Percentiles rank a stretch among this genome's conserved stretches.
phyloP scores from a whole-genome alignment of 92 coral and sea anemone species.

The Zoanthus solanderi region DNA sequence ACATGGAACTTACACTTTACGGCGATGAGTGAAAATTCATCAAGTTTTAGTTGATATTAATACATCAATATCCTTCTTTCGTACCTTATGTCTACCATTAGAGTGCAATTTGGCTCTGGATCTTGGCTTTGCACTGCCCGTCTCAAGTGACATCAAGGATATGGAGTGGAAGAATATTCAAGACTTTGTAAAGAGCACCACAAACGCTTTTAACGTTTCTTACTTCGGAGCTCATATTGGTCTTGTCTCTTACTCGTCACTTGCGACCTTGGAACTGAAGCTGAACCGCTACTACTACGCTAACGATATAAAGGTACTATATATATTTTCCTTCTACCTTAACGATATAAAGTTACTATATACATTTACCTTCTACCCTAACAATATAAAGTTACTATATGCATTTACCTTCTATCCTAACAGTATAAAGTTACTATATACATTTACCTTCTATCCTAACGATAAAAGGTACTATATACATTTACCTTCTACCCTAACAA shows the following conservation, averaged over 20 bases:
- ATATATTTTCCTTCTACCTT: not conserved
- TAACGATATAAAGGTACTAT: constrained; percentile 69
- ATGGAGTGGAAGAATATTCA: constrained; percentile 89
- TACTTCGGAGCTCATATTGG: constrained; percentile 95
- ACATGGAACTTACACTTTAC: not conserved
- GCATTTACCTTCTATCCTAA: too few species aligned
- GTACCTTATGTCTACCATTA: constrained; percentile 1
- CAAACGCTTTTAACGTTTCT: constrained; percentile 87
- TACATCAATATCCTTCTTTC: not conserved
- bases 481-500: constrained; percentile 73
- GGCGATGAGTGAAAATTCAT: not conserved
- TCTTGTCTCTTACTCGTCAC: constrained; percentile 90
- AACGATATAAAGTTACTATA: not conserved
- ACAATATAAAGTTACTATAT: too few species aligned
- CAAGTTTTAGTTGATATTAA: not conserved
- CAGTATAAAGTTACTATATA: too few species aligned
- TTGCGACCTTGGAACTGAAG: constrained; percentile 94
- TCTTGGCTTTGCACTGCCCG: constrained; percentile 91
- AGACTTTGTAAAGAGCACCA: constrained; percentile 90
- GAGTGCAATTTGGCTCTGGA: constrained; percentile 85
- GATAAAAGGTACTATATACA: too few species aligned
- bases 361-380: too few species aligned
- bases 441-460: too few species aligned
- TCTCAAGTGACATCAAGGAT: constrained; percentile 91
- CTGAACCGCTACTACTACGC: constrained; percentile 89